Percentiles rank a stretch among this genome's conserved stretches.
Conservation (phyloP, 1,140 invertebrate genomes). For the Ooceraea biroi region DNA sequence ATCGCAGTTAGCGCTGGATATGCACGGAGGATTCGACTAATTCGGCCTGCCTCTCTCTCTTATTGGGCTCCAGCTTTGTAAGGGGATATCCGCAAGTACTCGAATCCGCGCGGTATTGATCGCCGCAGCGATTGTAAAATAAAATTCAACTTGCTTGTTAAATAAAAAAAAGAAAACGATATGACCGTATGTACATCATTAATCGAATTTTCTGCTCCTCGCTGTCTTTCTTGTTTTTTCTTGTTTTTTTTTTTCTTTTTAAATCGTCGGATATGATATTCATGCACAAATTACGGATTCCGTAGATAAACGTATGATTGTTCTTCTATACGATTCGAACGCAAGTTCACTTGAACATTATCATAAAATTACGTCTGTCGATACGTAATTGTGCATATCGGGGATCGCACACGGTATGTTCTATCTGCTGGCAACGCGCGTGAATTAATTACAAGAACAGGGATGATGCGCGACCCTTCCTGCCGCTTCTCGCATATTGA, state of each 20-base stretch:
- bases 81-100: background rate
- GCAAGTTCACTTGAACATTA: background rate
- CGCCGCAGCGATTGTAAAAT: background rate
- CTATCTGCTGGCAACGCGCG: background rate
- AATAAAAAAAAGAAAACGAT: too few species aligned
- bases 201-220: too few species aligned
- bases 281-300: background rate
- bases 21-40: conserved; percentile 18
- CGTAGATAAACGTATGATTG: background rate
- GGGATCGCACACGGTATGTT: conserved; percentile 1
- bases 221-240: background rate
- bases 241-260: background rate
- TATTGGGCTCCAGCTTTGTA: background rate
- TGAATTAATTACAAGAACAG: conserved; percentile 28
- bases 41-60: background rate
- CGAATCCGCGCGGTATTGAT: background rate
- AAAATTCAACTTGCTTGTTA: background rate
- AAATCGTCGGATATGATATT: too few species aligned
- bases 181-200: too few species aligned
- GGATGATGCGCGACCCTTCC: background rate
- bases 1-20: conserved; percentile 8
- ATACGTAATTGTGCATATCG: background rate
- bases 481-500: background rate
- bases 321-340: background rate
- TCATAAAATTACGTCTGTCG: background rate